Conservation (phyloP, 1,140 invertebrate species). For the Calliphora vicina region DNA sequence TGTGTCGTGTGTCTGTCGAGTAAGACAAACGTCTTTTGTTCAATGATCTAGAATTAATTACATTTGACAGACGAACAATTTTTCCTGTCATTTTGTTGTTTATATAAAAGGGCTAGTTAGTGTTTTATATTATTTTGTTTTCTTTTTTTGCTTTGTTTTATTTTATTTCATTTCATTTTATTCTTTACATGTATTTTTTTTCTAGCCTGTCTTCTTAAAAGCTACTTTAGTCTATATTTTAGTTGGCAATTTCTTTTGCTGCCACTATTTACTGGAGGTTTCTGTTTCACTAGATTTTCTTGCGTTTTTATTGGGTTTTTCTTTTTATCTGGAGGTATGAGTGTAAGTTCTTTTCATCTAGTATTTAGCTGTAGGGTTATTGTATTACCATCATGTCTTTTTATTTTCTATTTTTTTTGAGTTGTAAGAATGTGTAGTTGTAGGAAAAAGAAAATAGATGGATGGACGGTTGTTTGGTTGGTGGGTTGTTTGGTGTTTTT, state of each 20-base stretch:
- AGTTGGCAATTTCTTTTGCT: neutral
- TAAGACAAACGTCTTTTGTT: constrained; percentile 40
- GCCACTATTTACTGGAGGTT: neutral
- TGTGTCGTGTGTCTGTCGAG: neutral
- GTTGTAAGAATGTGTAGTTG: neutral
- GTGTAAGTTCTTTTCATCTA: neutral
- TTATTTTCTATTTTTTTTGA: neutral
- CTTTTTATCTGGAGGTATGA: neutral
- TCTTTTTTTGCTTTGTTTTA: neutral
- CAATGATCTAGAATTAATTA: constrained; percentile 42
- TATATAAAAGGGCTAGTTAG: constrained; percentile 21
- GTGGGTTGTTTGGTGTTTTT: neutral
- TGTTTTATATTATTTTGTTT: neutral
- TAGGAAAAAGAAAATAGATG: no score
- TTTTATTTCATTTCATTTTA: neutral
- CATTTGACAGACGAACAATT: constrained; percentile 38
- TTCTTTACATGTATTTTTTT: neutral
- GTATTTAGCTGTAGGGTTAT: neutral
- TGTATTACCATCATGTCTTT: neutral
- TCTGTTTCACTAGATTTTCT: neutral
- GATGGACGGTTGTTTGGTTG: no score
- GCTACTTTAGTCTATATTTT: neutral
- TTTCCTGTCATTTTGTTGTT: constrained; percentile 25
- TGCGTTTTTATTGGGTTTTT: constrained; percentile 15
- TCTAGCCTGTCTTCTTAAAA: neutral